Conservation (phyloP, 2,797 vertebrate genomes). For the Helostoma temminkii region DNA sequence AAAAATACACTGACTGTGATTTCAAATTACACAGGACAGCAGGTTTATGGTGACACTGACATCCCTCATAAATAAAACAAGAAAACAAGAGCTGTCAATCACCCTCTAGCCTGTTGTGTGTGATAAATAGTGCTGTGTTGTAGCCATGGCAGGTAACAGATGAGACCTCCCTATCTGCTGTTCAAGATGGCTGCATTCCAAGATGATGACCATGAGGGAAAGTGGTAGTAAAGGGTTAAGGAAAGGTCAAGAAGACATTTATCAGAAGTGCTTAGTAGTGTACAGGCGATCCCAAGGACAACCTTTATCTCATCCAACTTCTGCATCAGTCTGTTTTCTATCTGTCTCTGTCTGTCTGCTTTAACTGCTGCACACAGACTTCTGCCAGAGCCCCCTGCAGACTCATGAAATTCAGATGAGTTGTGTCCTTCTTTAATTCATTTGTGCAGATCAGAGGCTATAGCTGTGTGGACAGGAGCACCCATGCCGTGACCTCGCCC, state of each 20-base stretch:
- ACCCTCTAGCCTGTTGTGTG: slow-evolving; percentile 37
- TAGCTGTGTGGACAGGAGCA: slow-evolving; percentile 43
- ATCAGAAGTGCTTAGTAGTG: not conserved
- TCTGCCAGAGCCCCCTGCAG: slow-evolving; percentile 49
- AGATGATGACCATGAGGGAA: slow-evolving; percentile 40
- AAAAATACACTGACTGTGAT: no score
- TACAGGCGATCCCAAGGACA: not conserved
- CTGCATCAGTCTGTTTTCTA: not conserved
- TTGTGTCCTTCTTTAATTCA: slow-evolving; percentile 48
- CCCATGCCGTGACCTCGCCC: not conserved
- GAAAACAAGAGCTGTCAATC: slow-evolving; percentile 25
- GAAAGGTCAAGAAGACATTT: slow-evolving; percentile 28
- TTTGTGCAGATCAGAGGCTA: slow-evolving; percentile 63
- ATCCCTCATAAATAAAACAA: not conserved
- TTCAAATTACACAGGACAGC: no score
- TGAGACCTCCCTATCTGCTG: slow-evolving; percentile 30
- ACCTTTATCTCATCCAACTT: not conserved
- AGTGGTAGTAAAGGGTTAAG: not conserved
- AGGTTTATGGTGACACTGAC: no score
- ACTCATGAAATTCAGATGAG: slow-evolving; percentile 78
- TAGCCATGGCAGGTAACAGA: slow-evolving; percentile 22
- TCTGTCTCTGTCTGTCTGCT: not conserved
- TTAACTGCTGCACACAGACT: slow-evolving; percentile 38
- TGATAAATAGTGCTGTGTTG: slow-evolving; percentile 67
- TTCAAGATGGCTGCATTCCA: slow-evolving; percentile 52